Evolutionary conservation across 2,888 invertebrate genomes (phyloP).

Genomic region (Epirrhoe alternata): DNA sequence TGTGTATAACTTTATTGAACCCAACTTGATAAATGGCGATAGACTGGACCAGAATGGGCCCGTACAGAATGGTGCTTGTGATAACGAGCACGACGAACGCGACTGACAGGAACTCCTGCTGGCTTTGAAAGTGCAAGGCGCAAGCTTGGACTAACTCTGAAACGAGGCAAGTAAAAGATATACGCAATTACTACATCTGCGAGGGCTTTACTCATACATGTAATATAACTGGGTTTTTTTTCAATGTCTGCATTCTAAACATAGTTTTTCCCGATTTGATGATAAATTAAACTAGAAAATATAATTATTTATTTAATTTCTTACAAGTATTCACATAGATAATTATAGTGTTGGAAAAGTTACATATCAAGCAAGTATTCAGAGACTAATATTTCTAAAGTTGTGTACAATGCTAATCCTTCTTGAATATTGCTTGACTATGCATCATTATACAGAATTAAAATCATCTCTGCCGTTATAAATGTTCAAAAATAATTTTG

Average conservation of each 20-base stretch:
- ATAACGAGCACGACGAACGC: slow-evolving; percentile 12
- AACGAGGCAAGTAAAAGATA: too few species aligned
- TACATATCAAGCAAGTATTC: slow-evolving; percentile 49
- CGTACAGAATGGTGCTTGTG: slow-evolving; percentile 5
- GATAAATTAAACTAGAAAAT: slow-evolving; percentile 48
- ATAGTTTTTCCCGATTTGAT: neutral
- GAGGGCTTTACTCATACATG: neutral
- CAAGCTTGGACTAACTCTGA: neutral
- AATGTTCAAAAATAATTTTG: neutral
- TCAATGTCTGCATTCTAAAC: neutral
- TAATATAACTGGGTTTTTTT: too few species aligned
- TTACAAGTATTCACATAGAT: slow-evolving; percentile 56
- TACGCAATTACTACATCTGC: neutral
- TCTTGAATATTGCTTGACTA: slow-evolving; percentile 46
- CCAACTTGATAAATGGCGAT: slow-evolving; percentile 17
- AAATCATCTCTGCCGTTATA: neutral
- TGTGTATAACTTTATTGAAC: slow-evolving; percentile 15
- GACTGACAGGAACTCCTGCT: slow-evolving; percentile 23
- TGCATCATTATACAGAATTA: slow-evolving; percentile 30
- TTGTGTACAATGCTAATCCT: slow-evolving; percentile 40
- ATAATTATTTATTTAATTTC: slow-evolving; percentile 54
- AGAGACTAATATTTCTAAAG: slow-evolving; percentile 33
- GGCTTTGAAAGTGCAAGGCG: slow-evolving; percentile 11
- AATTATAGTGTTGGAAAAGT: slow-evolving; percentile 46
- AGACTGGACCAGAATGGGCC: slow-evolving; percentile 15